Percentiles rank a stretch among this genome's conserved stretches.
Evolutionary conservation across 1,140 invertebrate species (phyloP).

Genomic region (Philotrypesis tridentata): DNA sequence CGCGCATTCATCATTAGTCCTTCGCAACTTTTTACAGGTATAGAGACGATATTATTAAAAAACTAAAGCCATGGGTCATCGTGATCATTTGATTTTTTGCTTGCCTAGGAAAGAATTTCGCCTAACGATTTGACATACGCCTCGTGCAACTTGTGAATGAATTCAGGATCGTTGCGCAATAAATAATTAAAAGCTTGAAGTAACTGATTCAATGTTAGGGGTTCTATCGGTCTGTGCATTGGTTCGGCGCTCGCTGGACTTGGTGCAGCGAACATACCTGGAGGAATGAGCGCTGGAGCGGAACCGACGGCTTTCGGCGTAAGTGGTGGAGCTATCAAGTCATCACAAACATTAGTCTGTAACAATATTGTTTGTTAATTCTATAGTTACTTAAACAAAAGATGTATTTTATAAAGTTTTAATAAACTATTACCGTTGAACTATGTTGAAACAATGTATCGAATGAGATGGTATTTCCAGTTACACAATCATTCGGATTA

Average conservation of each 20-base stretch:
- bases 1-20: neutral
- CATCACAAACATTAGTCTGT: constrained; percentile 59
- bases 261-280: constrained; percentile 85
- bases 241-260: constrained; percentile 66
- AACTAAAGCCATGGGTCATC: constrained; percentile 23
- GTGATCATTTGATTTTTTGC: neutral
- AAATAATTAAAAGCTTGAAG: constrained; percentile 91
- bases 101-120: constrained; percentile 78
- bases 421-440: constrained; percentile 35
- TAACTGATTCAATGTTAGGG: constrained; percentile 89
- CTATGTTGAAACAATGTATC: constrained; percentile 41
- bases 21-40: constrained; percentile 24
- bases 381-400: constrained; percentile 9
- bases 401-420: neutral
- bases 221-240: constrained; percentile 75
- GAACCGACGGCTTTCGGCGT: constrained; percentile 55
- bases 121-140: constrained; percentile 90
- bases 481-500: constrained; percentile 34
- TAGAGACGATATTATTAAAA: constrained; percentile 28
- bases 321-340: constrained; percentile 60
- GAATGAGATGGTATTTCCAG: constrained; percentile 31
- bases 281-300: constrained; percentile 84
- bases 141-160: constrained; percentile 90
- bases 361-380: constrained; percentile 27
- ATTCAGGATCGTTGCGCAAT: constrained; percentile 89